Evolutionary conservation across 2,113 vertebrate genomes (phyloP).

Genomic region (Hipposideros armiger): DNA sequence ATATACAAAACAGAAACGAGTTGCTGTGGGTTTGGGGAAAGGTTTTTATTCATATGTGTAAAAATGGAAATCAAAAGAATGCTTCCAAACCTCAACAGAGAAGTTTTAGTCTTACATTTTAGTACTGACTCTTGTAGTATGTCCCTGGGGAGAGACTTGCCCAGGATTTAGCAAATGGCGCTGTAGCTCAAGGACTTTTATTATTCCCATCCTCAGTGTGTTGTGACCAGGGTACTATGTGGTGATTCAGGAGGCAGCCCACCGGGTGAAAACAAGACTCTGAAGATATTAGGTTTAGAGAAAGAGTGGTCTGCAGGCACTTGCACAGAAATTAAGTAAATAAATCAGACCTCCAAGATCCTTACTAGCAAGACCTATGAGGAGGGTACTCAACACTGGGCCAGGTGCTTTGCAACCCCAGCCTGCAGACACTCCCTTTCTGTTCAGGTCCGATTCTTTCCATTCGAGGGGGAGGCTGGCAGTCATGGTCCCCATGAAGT

Average conservation of each 20-base stretch:
- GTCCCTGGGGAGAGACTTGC: background rate
- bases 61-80: background rate
- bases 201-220: background rate
- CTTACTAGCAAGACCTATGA: fast-evolving
- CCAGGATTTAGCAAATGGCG: background rate
- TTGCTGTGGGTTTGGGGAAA: background rate
- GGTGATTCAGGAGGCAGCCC: no score
- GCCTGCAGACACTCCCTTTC: background rate
- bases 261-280: fast-evolving
- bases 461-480: fast-evolving
- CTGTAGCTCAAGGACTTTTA: background rate
- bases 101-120: background rate
- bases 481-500: background rate
- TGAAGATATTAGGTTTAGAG: background rate
- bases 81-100: background rate
- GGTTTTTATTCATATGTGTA: background rate
- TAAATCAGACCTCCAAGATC: background rate
- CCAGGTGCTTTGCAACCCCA: background rate
- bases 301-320: background rate
- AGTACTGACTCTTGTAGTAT: no score
- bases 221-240: background rate
- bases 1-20: background rate
- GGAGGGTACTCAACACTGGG: background rate
- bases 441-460: background rate
- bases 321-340: background rate